Evolutionary conservation across 2,113 vertebrate genomes (phyloP).

Genomic region (Trogon melanurus): DNA sequence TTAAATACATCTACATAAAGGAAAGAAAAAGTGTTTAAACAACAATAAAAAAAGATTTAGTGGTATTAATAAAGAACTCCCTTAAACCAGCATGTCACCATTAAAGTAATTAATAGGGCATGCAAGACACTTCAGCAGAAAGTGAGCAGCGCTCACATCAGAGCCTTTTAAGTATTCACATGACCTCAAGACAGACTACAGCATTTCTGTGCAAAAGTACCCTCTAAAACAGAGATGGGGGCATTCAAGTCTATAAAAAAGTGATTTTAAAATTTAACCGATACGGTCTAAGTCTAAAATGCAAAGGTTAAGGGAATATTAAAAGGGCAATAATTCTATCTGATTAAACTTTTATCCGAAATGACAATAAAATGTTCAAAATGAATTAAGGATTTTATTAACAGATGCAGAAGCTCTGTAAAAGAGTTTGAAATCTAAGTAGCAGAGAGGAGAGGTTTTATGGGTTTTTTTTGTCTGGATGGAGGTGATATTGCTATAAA

Average conservation of each 20-base stretch:
- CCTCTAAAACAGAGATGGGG: conserved; percentile 27
- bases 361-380: conserved; percentile 65
- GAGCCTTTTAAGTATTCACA: conserved; percentile 24
- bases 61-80: conserved; percentile 72
- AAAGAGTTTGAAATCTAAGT: conserved; percentile 60
- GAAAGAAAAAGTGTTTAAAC: conserved; percentile 71
- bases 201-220: conserved; percentile 8
- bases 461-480: conserved; percentile 21
- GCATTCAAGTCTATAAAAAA: conserved; percentile 65
- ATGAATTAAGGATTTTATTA: conserved; percentile 69
- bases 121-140: conserved; percentile 17
- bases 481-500: conserved; percentile 54
- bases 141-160: background rate
- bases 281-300: conserved; percentile 51
- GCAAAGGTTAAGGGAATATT: conserved; percentile 76
- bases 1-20: conserved; percentile 65
- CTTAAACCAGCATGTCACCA: conserved; percentile 69
- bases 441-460: conserved; percentile 4
- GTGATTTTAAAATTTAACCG: conserved; percentile 71
- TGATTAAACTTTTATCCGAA: conserved; percentile 75
- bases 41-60: conserved; percentile 77
- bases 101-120: conserved; percentile 75
- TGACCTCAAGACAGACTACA: background rate
- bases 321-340: conserved; percentile 70
- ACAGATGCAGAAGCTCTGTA: conserved; percentile 42